Evolutionary conservation across 2,797 vertebrate species (phyloP), one percentile per base, ranked within the genome.

Genomic region (Neostethus bicornis): DNA sequence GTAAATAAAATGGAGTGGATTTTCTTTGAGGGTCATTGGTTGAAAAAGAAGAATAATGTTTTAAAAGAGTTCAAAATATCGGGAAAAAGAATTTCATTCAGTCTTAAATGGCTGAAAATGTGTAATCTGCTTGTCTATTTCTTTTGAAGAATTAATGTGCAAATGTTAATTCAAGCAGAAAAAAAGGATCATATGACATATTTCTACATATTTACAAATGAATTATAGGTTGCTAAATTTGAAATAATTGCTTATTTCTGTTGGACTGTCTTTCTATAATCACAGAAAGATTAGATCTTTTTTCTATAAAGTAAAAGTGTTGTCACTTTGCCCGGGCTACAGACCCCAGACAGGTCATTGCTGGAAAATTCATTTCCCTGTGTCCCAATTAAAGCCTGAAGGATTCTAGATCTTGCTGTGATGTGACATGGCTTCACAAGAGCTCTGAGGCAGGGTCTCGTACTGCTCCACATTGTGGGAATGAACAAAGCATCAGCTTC

Each of bases 141-240:
- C 38, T 52, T 21, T 51, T 78, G 60, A 80, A 50, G 48, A 77
- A 80, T 82, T 82, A 45, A 58, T 56, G 60, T 51, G 49, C 75
- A 82, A 81, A 81, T 70, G 61, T 67, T 43, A 64, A 72, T 45
- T 53, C 49, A 72, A 76, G 53, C 70, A 26, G 48, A 63, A 41
- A 64, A 50, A 68, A 69, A 54, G 58, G 9, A 61, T 46, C 23
- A 49, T 66, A 76, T 75, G 51, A n/a, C n/a, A n/a, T n/a, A n/a
- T n/a, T 82, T 81, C 79, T 50, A 52, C 53, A 38, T 57, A 73
- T 70, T 75, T 73, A 75, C 81, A 85, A 85, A 89, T 89, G 79
- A 86, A 91, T 90, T 88, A 88, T 86, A 73, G 70, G 89, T 88
- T 76, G 66, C 64, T 82, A 77, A 83, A 83, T 79, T 76, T 73